Evolutionary conservation across 2,113 vertebrate species (phyloP).

Genomic region (Meles meles): DNA sequence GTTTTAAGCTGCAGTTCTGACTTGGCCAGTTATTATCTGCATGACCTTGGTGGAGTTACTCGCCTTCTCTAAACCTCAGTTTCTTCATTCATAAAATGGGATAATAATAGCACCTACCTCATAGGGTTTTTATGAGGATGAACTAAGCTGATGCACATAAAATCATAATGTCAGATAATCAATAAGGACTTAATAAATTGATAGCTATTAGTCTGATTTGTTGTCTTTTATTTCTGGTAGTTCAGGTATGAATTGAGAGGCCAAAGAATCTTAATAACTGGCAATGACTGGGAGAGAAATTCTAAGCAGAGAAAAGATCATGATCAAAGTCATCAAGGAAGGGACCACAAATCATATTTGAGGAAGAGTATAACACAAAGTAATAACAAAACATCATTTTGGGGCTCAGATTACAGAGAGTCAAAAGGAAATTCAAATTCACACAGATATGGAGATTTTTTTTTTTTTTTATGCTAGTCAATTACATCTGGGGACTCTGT

Average conservation of each 20-base stretch:
- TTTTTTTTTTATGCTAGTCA: background rate
- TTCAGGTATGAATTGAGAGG: background rate
- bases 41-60: background rate
- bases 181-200: background rate
- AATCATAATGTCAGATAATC: background rate
- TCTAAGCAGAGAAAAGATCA: background rate
- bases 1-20: background rate
- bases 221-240: background rate
- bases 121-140: background rate
- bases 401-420: background rate
- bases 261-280: background rate
- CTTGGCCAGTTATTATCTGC: background rate
- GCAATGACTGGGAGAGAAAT: background rate
- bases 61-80: background rate
- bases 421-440: conserved; percentile 3
- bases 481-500: background rate
- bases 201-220: background rate
- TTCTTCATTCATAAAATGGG: background rate
- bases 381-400: background rate
- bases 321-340: background rate
- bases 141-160: background rate
- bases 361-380: background rate
- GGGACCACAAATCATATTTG: background rate
- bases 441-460: background rate
- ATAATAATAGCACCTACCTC: background rate